Base-by-base conservation (phyloP, 2,113 vertebrate genomes). In the Sakesphorus luctuosus region DNA sequence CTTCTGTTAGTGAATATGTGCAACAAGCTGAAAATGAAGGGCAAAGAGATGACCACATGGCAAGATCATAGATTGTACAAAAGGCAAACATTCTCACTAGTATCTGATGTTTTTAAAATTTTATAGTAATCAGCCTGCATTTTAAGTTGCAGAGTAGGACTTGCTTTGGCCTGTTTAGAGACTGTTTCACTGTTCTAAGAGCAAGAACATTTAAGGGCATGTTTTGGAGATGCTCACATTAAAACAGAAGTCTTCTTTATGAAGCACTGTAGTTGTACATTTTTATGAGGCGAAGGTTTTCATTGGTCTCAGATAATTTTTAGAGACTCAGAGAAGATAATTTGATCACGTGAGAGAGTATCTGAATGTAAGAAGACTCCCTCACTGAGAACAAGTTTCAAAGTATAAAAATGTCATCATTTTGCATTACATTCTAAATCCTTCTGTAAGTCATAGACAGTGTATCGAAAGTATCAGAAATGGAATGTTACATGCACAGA, bases 121-220 rank as follows among this genome's bases (percentile, higher is more conserved):
- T 75, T 93, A 80, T 49, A 81, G 52, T 53, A 92, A 80, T 46
- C n/a, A 62, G 14, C 79, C 77, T 86, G 71, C 43, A 83, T 87
- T 93, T 95, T 87, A 96, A 87, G 81, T 43, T 61, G 65, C 75
- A 84, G 35, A 29, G 20, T 56, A 87, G 43, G 58, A 86, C 65
- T 92, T 90, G 33, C 47, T 97, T 93, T 95, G 61, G 62, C 67
- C 81, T 81, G 15, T 74, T 96, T 84, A 92, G 85, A 93, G 52
- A 90, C 78, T 94, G 80, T 94, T 96, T 95, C 82, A 89, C 14
- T 89, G 50, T 94, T 97, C 91, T 63, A 97, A 93, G 74, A 89
- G 52, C 62, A 93, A 94, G 66, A 80, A 93, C 61, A 90, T 94
- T 89, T 84, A 96, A 96, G 87, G 66, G 83, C 55, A 67, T 77